Evolutionary conservation across 2,888 invertebrate species (phyloP).

Genomic region (Lycophotia porphyrea): DNA sequence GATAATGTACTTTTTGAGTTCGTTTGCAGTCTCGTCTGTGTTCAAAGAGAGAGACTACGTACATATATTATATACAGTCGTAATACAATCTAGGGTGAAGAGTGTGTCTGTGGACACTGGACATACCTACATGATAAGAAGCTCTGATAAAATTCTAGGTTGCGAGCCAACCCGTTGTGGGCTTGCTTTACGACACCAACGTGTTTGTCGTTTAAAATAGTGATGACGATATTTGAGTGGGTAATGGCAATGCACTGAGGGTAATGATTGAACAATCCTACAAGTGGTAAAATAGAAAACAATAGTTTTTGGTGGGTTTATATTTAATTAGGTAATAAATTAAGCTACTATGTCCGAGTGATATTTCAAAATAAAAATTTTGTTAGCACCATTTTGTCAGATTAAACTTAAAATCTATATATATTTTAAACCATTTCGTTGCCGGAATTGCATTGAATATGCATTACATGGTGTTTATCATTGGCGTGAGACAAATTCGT

Average conservation of each 20-base stretch:
- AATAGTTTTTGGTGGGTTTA: not conserved
- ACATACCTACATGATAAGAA: constrained; percentile 46
- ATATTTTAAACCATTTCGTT: not conserved
- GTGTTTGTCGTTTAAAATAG: not conserved
- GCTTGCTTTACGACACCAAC: constrained; percentile 5
- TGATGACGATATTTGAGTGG: not conserved
- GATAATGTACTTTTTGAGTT: constrained; percentile 44
- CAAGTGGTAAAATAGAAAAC: not conserved
- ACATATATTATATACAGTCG: constrained; percentile 30
- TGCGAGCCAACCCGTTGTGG: constrained; percentile 31
- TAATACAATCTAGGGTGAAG: constrained; percentile 34
- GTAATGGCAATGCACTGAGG: not conserved
- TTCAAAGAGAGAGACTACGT: constrained; percentile 28
- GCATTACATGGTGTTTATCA: constrained; percentile 28
- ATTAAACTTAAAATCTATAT: not conserved
- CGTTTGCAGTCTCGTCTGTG: constrained; percentile 21
- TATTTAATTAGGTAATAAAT: not conserved
- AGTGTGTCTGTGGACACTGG: constrained; percentile 11
- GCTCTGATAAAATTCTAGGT: constrained; percentile 48
- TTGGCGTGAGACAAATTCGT: constrained; percentile 42
- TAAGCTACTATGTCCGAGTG: not conserved
- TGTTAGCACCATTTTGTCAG: too few relatives aligned
- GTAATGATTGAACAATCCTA: not conserved
- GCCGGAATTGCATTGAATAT: not conserved
- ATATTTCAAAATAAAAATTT: not conserved